Evolutionary conservation across 2,888 invertebrate genomes (phyloP).

Genomic region (Andrena haemorrhoa): DNA sequence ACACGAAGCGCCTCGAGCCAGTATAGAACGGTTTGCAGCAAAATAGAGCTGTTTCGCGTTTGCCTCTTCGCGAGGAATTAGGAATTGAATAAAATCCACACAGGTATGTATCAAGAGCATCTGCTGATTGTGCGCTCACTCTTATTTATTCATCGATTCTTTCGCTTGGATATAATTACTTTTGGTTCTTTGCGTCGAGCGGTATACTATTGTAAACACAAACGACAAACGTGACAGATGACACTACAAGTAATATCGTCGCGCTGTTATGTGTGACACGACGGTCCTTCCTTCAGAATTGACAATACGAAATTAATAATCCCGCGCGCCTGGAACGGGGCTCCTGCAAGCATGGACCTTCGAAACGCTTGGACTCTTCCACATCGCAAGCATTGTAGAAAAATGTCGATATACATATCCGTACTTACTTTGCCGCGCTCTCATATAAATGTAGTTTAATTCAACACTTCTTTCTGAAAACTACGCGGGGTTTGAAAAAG

Average conservation of each 20-base stretch:
- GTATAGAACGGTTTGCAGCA: slow-evolving; percentile 70
- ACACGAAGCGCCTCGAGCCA: slow-evolving; percentile 76
- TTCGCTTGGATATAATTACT: background rate
- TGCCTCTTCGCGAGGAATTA: slow-evolving; percentile 60
- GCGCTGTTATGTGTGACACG: slow-evolving; percentile 18
- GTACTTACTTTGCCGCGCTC: background rate
- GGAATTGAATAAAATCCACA: slow-evolving; percentile 59
- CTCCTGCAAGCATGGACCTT: slow-evolving; percentile 17
- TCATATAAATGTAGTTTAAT: background rate
- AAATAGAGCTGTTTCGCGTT: slow-evolving; percentile 48
- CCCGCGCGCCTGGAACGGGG: slow-evolving; percentile 14
- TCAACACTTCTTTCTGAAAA: background rate
- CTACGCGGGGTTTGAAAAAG: background rate
- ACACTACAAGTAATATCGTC: slow-evolving; percentile 31
- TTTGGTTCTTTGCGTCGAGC: background rate
- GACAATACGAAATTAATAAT: background rate
- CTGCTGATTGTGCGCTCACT: background rate
- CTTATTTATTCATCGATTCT: background rate
- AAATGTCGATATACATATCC: background rate
- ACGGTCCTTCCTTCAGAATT: background rate
- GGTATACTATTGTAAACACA: background rate
- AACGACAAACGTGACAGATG: slow-evolving; percentile 5
- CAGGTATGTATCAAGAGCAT: slow-evolving; percentile 54
- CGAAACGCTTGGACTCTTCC: slow-evolving; percentile 66
- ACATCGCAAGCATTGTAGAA: slow-evolving; percentile 16